A percentile compares a stretch with the other conserved stretches of the same genome.
Conservation (phyloP, 1,140 invertebrate species). For the Lepidurus arcticus region DNA sequence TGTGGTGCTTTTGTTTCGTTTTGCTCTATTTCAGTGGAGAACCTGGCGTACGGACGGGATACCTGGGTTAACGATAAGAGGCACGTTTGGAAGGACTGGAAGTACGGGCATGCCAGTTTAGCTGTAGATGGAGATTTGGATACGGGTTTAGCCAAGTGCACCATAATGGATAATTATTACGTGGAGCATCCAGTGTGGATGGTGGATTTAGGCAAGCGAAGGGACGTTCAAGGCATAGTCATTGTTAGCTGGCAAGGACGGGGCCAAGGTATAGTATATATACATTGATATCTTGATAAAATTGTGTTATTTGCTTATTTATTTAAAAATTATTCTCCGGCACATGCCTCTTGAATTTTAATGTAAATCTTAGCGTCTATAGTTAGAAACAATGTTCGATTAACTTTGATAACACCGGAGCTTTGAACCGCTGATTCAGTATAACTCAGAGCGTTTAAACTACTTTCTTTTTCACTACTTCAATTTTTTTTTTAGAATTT, state of each 20-base stretch:
- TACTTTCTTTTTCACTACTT: no score
- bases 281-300: neutral
- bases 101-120: slow-evolving; percentile 44
- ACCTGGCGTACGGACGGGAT: slow-evolving; percentile 50
- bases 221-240: slow-evolving; percentile 47
- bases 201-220: slow-evolving; percentile 50
- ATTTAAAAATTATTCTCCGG: neutral
- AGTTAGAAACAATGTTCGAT: no score
- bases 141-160: slow-evolving; percentile 46
- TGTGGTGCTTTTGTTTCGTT: neutral
- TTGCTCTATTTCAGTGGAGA: slow-evolving; percentile 48
- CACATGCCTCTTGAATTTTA: no score
- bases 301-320: neutral
- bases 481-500: no score
- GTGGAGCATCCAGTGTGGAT: slow-evolving; percentile 54
- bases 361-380: no score
- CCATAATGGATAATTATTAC: slow-evolving; percentile 54
- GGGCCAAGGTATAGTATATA: slow-evolving; percentile 45
- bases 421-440: no score
- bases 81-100: slow-evolving; percentile 48
- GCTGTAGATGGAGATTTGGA: slow-evolving; percentile 47
- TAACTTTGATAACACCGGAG: no score
- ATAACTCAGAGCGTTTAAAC: no score
- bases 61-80: slow-evolving; percentile 55
- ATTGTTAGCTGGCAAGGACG: slow-evolving; percentile 53